Evolutionary conservation across 2,888 invertebrate genomes (phyloP), one percentile per base, ranked within the genome.

Genomic region (Calliphora vomitoria): DNA sequence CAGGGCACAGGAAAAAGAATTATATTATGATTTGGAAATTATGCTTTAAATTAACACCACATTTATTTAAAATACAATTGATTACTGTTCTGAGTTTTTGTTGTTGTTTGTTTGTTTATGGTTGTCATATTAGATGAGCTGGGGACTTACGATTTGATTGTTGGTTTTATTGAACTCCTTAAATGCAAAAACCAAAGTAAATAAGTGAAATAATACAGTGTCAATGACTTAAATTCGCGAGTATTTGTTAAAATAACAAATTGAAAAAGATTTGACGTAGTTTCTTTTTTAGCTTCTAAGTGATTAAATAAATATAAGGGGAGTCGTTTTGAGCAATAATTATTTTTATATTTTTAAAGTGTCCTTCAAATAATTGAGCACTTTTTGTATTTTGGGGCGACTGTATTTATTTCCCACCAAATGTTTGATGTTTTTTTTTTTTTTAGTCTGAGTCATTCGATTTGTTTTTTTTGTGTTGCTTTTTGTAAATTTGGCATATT

Each of bases 191-290:
- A 35, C 11, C 53, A 20, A 35, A 38, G 13, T 35, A 35, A 50
- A 35, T 35, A 35, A 38, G 3, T 64, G 38, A 38, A 62, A 64
- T 1, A 64, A n/a, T n/a, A n/a, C 50, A 50, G n/a, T 25, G 68
- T 79, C 78, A 68, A 58, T 58, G 68, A 68, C 78, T 68, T 68
- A n/a, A 31, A 68, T 55, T 68, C 6, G 41, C 25, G 8, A 41
- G n/a, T n/a, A 5, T 50, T n/a, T 13, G 15, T 60, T 60, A 60
- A 35, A 18, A 31, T n/a, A 60, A 8, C 11, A 47, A n/a, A n/a
- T n/a, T 20, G 20, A 35, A 50, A 18, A 75, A 15, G 2, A 31
- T 31, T 2, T 15, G 50, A 35, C 15, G 55, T 4, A 20, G 25
- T 31, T 20, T 55, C 0, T 0, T 25, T 75, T 75, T 62, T 0